A percentile compares a stretch with the other conserved stretches of the same genome.
phyloP scores from a whole-genome alignment of 1,140 invertebrate genomes.

The Portunus trituberculatus region DNA sequence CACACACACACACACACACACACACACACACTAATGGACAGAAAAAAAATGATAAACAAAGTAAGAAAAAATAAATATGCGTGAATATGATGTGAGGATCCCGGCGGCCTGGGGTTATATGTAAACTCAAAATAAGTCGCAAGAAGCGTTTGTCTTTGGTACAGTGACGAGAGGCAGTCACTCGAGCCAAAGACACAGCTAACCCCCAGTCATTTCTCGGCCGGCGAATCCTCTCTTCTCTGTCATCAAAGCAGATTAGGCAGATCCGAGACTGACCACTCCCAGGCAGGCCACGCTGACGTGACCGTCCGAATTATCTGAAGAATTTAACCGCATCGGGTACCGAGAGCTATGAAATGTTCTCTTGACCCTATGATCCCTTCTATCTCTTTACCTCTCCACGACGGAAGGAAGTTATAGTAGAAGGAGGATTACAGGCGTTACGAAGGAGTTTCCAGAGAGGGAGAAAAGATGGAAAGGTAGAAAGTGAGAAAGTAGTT shows the following conservation, averaged over 20 bases:
- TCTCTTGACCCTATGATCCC: background rate
- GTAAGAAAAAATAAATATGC: background rate
- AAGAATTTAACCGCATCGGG: background rate
- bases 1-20: background rate
- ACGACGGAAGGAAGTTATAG: background rate
- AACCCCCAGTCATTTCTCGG: background rate
- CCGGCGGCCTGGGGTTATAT: background rate
- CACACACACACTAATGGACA: background rate
- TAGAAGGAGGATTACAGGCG: background rate
- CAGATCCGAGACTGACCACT: conserved; percentile 10
- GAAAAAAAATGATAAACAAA: background rate
- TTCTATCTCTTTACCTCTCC: background rate
- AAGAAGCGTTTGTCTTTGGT: background rate
- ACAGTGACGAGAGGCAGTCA: background rate
- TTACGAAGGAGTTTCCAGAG: background rate
- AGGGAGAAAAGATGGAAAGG: background rate
- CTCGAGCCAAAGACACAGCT: background rate
- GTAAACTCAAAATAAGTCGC: conserved; percentile 6
- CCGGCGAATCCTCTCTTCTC: conserved; percentile 1
- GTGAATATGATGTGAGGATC: background rate
- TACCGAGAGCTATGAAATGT: conserved; percentile 1
- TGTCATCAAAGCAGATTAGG: conserved; percentile 13
- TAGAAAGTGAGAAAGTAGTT: background rate
- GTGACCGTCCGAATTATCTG: background rate
- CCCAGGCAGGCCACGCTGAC: background rate